phyloP scores from a whole-genome alignment of 2,888 invertebrate species.

The Rotaria magnacalcarata region DNA sequence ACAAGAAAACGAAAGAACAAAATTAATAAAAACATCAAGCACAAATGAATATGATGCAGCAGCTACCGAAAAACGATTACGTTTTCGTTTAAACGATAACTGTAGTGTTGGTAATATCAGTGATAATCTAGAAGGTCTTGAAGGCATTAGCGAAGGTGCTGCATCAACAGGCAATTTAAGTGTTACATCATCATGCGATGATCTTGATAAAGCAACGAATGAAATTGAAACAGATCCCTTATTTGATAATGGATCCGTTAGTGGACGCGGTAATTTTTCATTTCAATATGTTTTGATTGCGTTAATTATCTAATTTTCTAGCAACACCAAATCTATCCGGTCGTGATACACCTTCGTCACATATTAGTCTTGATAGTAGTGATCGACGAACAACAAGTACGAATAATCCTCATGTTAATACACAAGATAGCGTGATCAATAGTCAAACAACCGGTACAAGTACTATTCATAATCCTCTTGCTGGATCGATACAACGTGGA shows the following conservation, averaged over 20 bases:
- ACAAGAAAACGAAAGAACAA: conserved; percentile 52
- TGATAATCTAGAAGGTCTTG: conserved; percentile 83
- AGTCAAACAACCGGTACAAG: not conserved
- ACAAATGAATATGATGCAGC: conserved; percentile 50
- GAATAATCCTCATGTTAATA: conserved; percentile 15
- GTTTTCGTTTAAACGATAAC: conserved; percentile 66
- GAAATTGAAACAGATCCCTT: not conserved
- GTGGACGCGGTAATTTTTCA: not conserved
- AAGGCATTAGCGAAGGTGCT: conserved; percentile 12
- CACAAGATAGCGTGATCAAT: not conserved
- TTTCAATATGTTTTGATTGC: no score
- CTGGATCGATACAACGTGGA: conserved; percentile 49
- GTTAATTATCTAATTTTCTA: conserved; percentile 46
- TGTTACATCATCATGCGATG: conserved; percentile 21
- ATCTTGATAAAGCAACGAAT: conserved; percentile 17
- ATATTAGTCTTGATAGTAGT: conserved; percentile 56
- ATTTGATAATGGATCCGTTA: conserved; percentile 13
- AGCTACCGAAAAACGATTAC: conserved; percentile 61
- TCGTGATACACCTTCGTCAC: conserved; percentile 88
- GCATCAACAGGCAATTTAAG: conserved; percentile 12
- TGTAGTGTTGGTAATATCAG: conserved; percentile 67
- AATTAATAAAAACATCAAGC: conserved; percentile 50
- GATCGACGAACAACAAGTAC: conserved; percentile 36
- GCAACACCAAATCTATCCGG: conserved; percentile 61
- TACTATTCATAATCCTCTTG: not conserved